Percentiles rank a stretch among this genome's conserved stretches.
phyloP scores from a whole-genome alignment of 2,113 vertebrate genomes.

The Mirza zaza region DNA sequence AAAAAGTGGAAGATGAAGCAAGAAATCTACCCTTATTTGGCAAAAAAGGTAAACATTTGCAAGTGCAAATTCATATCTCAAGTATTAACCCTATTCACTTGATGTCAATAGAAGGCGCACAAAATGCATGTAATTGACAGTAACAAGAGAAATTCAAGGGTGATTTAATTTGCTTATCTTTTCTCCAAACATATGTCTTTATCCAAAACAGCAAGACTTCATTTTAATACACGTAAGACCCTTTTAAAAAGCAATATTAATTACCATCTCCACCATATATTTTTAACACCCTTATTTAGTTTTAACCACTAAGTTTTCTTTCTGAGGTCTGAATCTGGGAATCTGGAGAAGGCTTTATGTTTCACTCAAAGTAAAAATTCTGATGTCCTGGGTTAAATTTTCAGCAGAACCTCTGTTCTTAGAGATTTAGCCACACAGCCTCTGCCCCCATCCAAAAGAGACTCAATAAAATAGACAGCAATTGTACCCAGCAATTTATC shows the following conservation, averaged over 20 bases:
- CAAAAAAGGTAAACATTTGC: background rate
- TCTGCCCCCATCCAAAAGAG: background rate
- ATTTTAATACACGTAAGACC: background rate
- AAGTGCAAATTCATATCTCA: background rate
- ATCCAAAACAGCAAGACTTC: background rate
- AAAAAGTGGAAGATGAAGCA: background rate
- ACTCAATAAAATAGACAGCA: background rate
- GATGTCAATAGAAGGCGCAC: background rate
- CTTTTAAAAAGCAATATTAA: background rate
- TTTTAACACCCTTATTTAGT: background rate
- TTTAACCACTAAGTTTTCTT: slow-evolving; percentile 12
- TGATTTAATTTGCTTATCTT: slow-evolving; percentile 13
- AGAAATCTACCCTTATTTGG: background rate
- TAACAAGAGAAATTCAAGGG: background rate
- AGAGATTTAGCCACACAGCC: background rate
- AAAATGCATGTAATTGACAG: background rate
- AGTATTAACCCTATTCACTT: background rate
- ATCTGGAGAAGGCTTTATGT: background rate
- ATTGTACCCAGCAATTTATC: background rate
- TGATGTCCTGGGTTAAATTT: background rate
- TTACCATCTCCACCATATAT: background rate
- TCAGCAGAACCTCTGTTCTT: background rate
- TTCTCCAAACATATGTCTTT: background rate
- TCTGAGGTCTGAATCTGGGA: background rate
- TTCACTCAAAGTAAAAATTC: slow-evolving; percentile 26